These are phyloP conservation scores for Eupeodes corollae DNA, from an alignment of 1,140 invertebrate species.

Conservation along the genomic window DNA sequence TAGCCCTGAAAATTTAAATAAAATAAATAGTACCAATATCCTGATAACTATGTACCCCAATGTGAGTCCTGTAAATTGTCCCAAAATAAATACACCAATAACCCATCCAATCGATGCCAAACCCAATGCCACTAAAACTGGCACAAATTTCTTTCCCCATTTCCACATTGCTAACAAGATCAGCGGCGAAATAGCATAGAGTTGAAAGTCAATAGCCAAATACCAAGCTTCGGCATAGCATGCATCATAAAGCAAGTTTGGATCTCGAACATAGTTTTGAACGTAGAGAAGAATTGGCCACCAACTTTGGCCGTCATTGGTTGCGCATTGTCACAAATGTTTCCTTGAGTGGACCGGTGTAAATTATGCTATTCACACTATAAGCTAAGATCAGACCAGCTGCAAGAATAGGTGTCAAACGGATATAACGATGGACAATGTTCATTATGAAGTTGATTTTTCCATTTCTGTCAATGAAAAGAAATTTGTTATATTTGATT, in stretches of 20 bases:
- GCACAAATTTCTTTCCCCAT: conserved; percentile 36
- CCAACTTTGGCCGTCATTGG: conserved; percentile 8
- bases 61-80: conserved; percentile 4
- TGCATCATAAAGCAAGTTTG: too few relatives aligned
- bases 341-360: too few relatives aligned
- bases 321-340: neutral
- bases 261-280: conserved; percentile 18
- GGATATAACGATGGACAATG: too few relatives aligned
- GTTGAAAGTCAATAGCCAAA: conserved; percentile 72
- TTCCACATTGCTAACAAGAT: conserved; percentile 55
- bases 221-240: conserved; percentile 85
- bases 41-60: too few relatives aligned
- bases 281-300: conserved; percentile 17
- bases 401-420: too few relatives aligned
- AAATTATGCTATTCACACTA: neutral
- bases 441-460: too few relatives aligned
- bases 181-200: conserved; percentile 63
- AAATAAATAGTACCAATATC: too few relatives aligned
- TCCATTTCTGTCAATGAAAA: too few relatives aligned
- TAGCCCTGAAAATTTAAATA: too few relatives aligned
- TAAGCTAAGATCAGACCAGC: too few relatives aligned
- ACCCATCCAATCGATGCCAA: conserved; percentile 12
- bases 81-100: conserved; percentile 15
- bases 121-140: conserved; percentile 9
- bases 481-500: too few relatives aligned